Percentiles rank a stretch among this genome's conserved stretches.
These are phyloP conservation scores for Felis chaus DNA, from an alignment of 2,113 vertebrate genomes.

Conservation along the genomic window DNA sequence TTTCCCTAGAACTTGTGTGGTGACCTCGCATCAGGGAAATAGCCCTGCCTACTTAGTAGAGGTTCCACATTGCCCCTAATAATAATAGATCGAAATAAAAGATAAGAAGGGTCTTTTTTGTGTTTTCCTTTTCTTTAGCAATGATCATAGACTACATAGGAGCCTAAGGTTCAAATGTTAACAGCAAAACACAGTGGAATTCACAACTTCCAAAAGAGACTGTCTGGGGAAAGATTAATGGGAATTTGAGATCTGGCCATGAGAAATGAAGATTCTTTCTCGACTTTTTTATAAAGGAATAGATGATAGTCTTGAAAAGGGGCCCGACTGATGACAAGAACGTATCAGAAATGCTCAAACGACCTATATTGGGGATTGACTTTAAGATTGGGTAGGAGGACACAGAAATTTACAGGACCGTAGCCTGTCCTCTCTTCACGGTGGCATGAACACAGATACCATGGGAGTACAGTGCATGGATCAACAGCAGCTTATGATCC, in stretches of 20 bases:
- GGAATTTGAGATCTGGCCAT: neutral
- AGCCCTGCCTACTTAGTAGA: neutral
- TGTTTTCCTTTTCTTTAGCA: neutral
- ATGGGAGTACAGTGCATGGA: neutral
- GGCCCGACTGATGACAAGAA: neutral
- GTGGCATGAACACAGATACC: neutral
- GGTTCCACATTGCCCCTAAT: neutral
- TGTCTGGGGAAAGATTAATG: neutral
- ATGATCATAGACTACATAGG: neutral
- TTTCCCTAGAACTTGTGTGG: neutral
- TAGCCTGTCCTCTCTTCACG: neutral
- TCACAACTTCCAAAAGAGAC: conserved; percentile 20
- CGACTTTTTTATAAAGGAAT: neutral
- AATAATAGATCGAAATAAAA: conserved; percentile 2
- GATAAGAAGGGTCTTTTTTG: neutral
- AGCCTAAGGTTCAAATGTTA: conserved; percentile 3
- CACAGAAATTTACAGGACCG: neutral
- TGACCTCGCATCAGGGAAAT: neutral
- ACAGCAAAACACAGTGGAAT: conserved; percentile 22
- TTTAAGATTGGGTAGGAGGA: neutral
- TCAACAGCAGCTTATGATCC: conserved; percentile 52
- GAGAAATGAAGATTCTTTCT: conserved; percentile 1
- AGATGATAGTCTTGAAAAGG: neutral
- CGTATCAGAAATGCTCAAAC: neutral
- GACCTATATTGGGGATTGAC: neutral